Percentiles rank a stretch among this genome's conserved stretches.
Evolutionary conservation across 2,888 invertebrate species (phyloP).

Genomic region (Amphipyra tragopoginis): DNA sequence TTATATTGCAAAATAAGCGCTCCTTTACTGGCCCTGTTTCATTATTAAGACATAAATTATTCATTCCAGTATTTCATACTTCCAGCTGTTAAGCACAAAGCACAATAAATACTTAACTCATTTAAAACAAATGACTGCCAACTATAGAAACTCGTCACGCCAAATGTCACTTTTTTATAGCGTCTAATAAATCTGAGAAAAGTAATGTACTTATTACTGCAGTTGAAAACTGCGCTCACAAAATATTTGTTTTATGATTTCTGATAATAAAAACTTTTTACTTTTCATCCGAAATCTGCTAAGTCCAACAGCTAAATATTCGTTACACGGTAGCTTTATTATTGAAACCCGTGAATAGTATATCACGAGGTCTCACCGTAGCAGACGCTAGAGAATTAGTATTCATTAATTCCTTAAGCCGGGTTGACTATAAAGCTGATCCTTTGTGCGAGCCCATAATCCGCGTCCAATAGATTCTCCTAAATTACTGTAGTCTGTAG

Average conservation of each 20-base stretch:
- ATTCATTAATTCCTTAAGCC: constrained; percentile 66
- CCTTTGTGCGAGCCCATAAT: constrained; percentile 57
- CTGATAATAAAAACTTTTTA: constrained; percentile 19
- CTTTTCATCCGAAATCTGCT: constrained; percentile 3
- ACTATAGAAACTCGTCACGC: constrained; percentile 36
- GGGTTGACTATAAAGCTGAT: constrained; percentile 63
- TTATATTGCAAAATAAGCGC: constrained; percentile 64
- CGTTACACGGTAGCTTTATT: constrained; percentile 17
- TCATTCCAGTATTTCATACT: not conserved
- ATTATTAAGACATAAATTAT: constrained; percentile 14
- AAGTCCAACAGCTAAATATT: constrained; percentile 5
- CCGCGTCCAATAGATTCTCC: constrained; percentile 51
- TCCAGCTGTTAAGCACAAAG: constrained; percentile 14
- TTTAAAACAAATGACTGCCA: constrained; percentile 19
- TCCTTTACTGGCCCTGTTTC: constrained; percentile 51
- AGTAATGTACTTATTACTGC: constrained; percentile 16
- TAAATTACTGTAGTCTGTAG: constrained; percentile 41
- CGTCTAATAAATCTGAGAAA: constrained; percentile 39
- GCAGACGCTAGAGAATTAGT: constrained; percentile 55
- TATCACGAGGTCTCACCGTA: constrained; percentile 28
- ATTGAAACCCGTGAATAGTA: constrained; percentile 30
- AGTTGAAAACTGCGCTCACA: constrained; percentile 24
- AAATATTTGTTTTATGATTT: constrained; percentile 24
- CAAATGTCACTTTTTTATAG: constrained; percentile 39
- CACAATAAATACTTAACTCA: no score